These are phyloP conservation scores for Aspidiotus rigidus DNA, from an alignment of 2,888 invertebrate species.

Conservation along the genomic window DNA sequence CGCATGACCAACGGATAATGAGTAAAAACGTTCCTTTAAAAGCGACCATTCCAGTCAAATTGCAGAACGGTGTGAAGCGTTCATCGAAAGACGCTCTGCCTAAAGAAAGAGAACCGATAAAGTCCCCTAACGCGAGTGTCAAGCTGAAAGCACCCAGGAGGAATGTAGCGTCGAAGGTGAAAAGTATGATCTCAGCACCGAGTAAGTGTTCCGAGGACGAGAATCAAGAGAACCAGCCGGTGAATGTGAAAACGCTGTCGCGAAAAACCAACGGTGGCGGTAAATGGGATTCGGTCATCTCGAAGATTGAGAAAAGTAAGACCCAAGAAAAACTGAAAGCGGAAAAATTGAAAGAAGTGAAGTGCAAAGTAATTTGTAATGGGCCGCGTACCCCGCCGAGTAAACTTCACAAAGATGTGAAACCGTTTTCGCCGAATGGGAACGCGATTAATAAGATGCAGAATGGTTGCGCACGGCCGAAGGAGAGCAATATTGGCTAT, in stretches of 20 bases:
- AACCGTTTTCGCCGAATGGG: constrained; percentile 24
- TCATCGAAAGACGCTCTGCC: neutral
- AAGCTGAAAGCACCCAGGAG: constrained; percentile 70
- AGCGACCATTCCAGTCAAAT: constrained; percentile 17
- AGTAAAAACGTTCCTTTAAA: neutral
- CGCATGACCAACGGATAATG: neutral
- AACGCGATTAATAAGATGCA: constrained; percentile 27
- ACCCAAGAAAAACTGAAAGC: constrained; percentile 58
- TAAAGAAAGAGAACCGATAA: constrained; percentile 14
- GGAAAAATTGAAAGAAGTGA: constrained; percentile 68
- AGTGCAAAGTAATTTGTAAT: constrained; percentile 62
- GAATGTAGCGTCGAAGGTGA: constrained; percentile 66
- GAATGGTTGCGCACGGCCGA: constrained; percentile 25
- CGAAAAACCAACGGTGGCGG: constrained; percentile 50
- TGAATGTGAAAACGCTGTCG: neutral
- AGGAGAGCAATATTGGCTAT: constrained; percentile 20
- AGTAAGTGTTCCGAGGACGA: constrained; percentile 28
- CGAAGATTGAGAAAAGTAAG: constrained; percentile 58
- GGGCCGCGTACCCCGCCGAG: constrained; percentile 12
- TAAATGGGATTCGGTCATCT: constrained; percentile 71
- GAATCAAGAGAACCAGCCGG: constrained; percentile 27
- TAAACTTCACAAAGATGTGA: constrained; percentile 31
- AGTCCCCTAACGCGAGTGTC: constrained; percentile 43
- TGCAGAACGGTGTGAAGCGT: constrained; percentile 6
- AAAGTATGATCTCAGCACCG: constrained; percentile 51